These are phyloP conservation scores for Hedychridium roseum DNA, from an alignment of 2,888 invertebrate genomes.

Conservation along the genomic window DNA sequence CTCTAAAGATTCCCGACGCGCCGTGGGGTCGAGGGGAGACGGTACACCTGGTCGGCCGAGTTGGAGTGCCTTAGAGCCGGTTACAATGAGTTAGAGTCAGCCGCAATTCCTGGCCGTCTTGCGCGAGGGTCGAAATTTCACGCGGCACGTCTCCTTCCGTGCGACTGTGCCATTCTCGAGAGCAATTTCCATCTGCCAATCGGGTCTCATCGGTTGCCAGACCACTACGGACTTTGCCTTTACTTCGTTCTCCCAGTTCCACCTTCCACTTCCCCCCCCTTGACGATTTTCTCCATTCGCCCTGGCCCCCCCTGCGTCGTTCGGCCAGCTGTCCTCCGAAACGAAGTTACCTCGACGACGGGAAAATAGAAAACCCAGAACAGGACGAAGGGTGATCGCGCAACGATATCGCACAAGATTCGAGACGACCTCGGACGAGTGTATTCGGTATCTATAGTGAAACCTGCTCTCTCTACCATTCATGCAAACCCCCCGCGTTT, in stretches of 20 bases:
- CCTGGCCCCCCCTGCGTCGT: background rate
- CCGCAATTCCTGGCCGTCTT: background rate
- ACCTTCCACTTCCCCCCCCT: background rate
- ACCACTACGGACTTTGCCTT: background rate
- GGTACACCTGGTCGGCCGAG: conserved; percentile 23
- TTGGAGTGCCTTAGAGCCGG: conserved; percentile 14
- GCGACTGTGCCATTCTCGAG: conserved; percentile 33
- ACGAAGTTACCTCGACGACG: too few species aligned
- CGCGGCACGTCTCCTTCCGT: too few species aligned
- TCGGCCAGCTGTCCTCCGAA: too few species aligned
- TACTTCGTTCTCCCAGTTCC: background rate
- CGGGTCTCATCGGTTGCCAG: conserved; percentile 28
- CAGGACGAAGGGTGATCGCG: too few species aligned
- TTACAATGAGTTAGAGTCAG: background rate
- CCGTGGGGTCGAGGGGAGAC: background rate
- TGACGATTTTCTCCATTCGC: conserved; percentile 9
- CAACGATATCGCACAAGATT: too few species aligned
- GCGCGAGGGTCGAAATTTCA: too few species aligned
- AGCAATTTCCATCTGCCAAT: conserved; percentile 44
- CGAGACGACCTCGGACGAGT: too few species aligned
- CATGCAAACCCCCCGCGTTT: too few species aligned
- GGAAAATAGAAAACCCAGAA: too few species aligned
- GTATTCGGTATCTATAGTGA: too few species aligned
- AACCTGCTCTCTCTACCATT: too few species aligned
- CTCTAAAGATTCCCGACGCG: conserved; percentile 22